Evolutionary conservation across 2,113 vertebrate species (phyloP).

Genomic region (Rynchops niger): DNA sequence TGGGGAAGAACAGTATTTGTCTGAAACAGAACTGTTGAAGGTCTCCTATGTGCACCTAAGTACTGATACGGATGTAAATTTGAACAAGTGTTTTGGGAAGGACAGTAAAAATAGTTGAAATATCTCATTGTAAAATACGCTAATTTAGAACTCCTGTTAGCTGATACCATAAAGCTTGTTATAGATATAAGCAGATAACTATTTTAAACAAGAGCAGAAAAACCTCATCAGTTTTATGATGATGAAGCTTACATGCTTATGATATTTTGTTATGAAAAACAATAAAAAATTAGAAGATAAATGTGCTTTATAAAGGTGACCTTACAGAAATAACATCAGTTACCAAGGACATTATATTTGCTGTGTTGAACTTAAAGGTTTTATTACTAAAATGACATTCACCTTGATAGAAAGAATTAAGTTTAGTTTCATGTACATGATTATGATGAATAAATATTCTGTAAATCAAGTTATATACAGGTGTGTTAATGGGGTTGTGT

Average conservation of each 20-base stretch:
- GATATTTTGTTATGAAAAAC: neutral
- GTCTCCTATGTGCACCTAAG: neutral
- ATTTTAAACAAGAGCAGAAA: neutral
- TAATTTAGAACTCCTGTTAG: neutral
- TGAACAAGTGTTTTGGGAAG: neutral
- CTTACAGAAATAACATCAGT: neutral
- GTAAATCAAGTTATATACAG: neutral
- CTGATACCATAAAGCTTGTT: neutral
- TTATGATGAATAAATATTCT: neutral
- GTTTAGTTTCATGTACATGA: neutral
- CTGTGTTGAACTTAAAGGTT: neutral
- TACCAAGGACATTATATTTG: neutral
- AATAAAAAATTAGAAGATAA: neutral
- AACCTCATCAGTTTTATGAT: neutral
- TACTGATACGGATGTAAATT: neutral
- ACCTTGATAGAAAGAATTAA: neutral
- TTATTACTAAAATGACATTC: neutral
- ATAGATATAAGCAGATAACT: neutral
- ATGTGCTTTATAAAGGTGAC: neutral
- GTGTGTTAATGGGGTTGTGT: neutral
- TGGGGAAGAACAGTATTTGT: neutral
- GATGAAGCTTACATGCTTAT: neutral
- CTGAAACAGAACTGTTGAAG: neutral
- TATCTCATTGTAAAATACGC: neutral
- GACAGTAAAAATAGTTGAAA: neutral